A percentile compares a stretch with the other conserved stretches of the same genome.
These are phyloP conservation scores for Xestoiulus laeticollis DNA, from an alignment of 2,888 invertebrate genomes.

Conservation along the genomic window DNA sequence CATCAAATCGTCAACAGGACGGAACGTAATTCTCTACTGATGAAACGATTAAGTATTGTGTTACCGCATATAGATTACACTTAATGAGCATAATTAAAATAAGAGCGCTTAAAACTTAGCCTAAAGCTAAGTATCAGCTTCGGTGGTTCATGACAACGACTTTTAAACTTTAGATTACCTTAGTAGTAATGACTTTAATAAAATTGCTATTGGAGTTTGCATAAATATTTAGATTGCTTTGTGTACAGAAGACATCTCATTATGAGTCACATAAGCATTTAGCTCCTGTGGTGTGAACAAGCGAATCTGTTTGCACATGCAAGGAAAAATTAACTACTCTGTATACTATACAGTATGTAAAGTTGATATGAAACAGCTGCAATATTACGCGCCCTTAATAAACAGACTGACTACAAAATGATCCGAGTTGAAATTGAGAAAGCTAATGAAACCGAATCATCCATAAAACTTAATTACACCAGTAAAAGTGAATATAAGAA, in stretches of 20 bases:
- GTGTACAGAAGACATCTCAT: not conserved
- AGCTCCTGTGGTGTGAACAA: not conserved
- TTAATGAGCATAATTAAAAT: not conserved
- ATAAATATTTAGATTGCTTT: not conserved
- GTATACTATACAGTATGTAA: no score
- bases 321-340: no score
- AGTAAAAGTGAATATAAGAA: no score
- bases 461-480: no score
- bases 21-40: no score
- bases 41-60: not conserved
- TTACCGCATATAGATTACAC: no score
- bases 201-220: not conserved
- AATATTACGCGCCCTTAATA: no score
- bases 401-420: no score
- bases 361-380: no score
- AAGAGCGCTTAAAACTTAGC: not conserved
- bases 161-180: not conserved
- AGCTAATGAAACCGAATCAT: no score
- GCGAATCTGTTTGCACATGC: not conserved
- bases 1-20: not conserved
- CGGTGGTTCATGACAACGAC: not conserved
- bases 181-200: not conserved
- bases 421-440: no score
- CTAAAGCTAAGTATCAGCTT: not conserved
- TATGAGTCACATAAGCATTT: not conserved